Evolutionary conservation across 1,140 invertebrate genomes (phyloP).

Genomic region (Drosophila teissieri): DNA sequence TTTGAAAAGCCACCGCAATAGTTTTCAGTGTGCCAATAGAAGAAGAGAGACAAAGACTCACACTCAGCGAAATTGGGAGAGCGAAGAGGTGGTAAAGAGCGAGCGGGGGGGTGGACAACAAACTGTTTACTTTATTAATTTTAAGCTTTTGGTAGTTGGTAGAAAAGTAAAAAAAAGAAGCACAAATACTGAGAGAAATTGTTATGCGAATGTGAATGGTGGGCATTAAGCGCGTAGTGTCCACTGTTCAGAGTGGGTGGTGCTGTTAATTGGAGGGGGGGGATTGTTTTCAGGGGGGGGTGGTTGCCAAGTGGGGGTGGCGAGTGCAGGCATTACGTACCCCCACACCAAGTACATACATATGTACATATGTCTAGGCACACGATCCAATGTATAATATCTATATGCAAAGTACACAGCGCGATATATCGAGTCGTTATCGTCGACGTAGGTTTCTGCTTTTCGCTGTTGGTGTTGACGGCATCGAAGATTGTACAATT

Average conservation of each 20-base stretch:
- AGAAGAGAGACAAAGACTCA: slow-evolving; percentile 22
- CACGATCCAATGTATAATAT: slow-evolving; percentile 19
- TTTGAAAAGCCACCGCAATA: not conserved
- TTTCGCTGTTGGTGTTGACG: slow-evolving; percentile 26
- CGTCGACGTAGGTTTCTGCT: slow-evolving; percentile 2
- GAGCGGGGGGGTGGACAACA: slow-evolving; percentile 22
- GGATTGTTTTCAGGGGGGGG: not conserved
- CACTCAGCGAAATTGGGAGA: slow-evolving; percentile 24
- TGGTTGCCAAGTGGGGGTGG: slow-evolving; percentile 2
- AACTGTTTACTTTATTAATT: slow-evolving; percentile 82
- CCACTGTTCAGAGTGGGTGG: slow-evolving; percentile 37
- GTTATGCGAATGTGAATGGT: slow-evolving; percentile 71
- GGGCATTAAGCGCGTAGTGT: slow-evolving; percentile 63
- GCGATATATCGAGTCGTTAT: slow-evolving; percentile 40
- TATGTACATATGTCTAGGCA: not conserved
- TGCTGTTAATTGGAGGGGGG: slow-evolving; percentile 2
- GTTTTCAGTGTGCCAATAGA: slow-evolving; percentile 5
- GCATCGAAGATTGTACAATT: slow-evolving; percentile 62
- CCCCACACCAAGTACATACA: not conserved
- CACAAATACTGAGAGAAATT: slow-evolving; percentile 52
- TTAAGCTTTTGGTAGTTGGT: slow-evolving; percentile 72
- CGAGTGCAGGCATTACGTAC: slow-evolving; percentile 14
- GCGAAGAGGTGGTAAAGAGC: slow-evolving; percentile 6
- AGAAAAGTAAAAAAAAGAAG: slow-evolving; percentile 26
- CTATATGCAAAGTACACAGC: slow-evolving; percentile 37